A percentile compares a stretch with the other conserved stretches of the same genome.
Conservation (phyloP, 2,797 vertebrate species). For the Dryobates pubescens region DNA sequence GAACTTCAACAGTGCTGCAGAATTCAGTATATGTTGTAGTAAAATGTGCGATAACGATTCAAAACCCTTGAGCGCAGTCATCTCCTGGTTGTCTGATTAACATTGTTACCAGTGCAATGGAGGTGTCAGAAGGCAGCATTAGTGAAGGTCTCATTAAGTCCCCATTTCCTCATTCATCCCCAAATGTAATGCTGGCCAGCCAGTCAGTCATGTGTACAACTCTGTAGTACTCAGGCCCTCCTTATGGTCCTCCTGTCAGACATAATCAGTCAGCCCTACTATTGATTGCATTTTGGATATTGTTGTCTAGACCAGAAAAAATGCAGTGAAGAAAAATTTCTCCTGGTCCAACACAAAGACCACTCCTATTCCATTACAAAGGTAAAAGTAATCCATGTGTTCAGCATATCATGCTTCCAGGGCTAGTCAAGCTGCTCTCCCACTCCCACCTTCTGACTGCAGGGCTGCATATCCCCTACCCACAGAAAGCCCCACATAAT, state of each 20-base stretch:
- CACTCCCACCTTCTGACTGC: not conserved
- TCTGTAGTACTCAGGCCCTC: not conserved
- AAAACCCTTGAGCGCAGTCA: not conserved
- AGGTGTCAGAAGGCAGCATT: not conserved
- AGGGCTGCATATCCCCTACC: not conserved
- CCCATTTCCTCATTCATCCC: not conserved
- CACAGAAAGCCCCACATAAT: not conserved
- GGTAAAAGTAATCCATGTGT: not conserved
- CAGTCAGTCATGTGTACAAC: not conserved
- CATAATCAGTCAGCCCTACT: slow-evolving; percentile 34
- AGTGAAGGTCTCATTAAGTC: slow-evolving; percentile 27
- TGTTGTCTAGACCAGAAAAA: slow-evolving; percentile 21
- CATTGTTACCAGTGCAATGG: not conserved
- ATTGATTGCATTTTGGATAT: not conserved
- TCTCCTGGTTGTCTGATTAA: not conserved
- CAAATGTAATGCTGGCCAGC: not conserved
- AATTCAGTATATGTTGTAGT: not conserved
- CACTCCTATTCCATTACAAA: not conserved
- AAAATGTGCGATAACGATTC: not conserved
- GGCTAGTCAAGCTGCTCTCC: not conserved
- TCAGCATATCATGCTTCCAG: not conserved
- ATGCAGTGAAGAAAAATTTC: not conserved
- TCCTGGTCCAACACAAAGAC: not conserved
- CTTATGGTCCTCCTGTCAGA: slow-evolving; percentile 35
- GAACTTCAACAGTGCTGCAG: not conserved